A percentile compares a stretch with the other conserved stretches of the same genome.
phyloP scores from a whole-genome alignment of 2,797 vertebrate genomes.

The Podargus strigoides region DNA sequence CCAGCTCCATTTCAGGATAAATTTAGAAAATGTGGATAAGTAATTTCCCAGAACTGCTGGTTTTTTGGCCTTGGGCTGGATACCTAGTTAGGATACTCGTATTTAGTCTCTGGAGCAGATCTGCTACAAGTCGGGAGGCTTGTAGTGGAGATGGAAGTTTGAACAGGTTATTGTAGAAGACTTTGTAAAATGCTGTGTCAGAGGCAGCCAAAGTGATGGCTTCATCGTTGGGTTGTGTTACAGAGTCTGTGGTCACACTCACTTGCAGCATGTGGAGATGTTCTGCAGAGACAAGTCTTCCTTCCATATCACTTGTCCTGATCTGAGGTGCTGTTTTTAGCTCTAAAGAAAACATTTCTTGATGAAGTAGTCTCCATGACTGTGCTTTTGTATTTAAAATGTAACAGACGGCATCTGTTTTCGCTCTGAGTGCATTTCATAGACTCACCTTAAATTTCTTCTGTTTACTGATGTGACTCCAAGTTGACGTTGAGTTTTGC shows the following conservation, averaged over 20 bases:
- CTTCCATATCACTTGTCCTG: background rate
- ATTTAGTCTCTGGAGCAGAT: background rate
- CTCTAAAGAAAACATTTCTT: background rate
- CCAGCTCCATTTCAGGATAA: background rate
- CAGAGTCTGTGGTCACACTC: rapidly evolving
- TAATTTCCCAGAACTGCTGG: background rate
- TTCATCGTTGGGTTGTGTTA: background rate
- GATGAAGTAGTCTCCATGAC: background rate
- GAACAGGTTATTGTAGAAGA: background rate
- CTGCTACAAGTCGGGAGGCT: background rate
- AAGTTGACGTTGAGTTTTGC: background rate
- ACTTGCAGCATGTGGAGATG: background rate
- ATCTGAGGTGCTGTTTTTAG: background rate
- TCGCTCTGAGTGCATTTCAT: background rate
- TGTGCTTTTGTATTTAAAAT: background rate
- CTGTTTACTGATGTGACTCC: background rate
- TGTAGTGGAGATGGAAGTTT: background rate
- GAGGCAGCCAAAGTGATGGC: background rate
- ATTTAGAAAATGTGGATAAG: background rate
- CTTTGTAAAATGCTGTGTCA: background rate
- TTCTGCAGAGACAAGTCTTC: background rate
- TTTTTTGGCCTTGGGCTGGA: background rate
- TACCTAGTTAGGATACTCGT: background rate
- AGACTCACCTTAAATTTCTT: background rate
- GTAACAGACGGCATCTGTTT: background rate